Conservation (phyloP, 2,888 invertebrate genomes). For the Drosophila histrio region DNA sequence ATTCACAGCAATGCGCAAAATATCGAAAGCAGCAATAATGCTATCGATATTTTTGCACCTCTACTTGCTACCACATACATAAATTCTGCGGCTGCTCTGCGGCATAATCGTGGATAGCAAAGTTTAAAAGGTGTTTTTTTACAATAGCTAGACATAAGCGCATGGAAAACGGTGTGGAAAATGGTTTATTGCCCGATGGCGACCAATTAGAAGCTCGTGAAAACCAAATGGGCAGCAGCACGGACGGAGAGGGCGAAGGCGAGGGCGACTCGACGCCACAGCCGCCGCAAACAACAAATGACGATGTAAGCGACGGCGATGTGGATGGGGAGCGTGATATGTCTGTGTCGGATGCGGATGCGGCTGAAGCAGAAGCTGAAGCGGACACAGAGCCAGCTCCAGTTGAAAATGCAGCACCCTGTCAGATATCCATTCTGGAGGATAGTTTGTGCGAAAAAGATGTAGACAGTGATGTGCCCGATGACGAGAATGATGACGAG, state of each 20-base stretch:
- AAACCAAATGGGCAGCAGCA: conserved; percentile 63
- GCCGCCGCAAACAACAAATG: conserved; percentile 59
- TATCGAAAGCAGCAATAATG: background rate
- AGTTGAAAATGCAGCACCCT: conserved; percentile 31
- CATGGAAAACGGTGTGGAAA: conserved; percentile 77
- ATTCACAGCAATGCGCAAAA: too few species aligned
- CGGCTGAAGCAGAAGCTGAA: conserved; percentile 46
- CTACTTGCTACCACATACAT: conserved; percentile 61
- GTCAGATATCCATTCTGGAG: conserved; percentile 50
- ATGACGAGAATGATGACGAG: conserved; percentile 87
- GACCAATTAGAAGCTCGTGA: conserved; percentile 64
- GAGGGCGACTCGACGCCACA: conserved; percentile 56
- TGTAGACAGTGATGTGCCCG: conserved; percentile 85
- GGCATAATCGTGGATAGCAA: conserved; percentile 57
- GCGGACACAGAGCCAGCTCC: conserved; percentile 39
- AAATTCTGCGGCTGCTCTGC: conserved; percentile 73
- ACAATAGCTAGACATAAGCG: conserved; percentile 44
- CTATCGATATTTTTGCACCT: conserved; percentile 25
- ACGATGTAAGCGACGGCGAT: conserved; percentile 61
- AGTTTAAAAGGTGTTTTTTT: conserved; percentile 40
- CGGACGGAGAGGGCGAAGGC: conserved; percentile 59
- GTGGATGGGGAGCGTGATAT: conserved; percentile 57
- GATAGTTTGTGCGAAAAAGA: conserved; percentile 84
- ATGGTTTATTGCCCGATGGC: conserved; percentile 70
- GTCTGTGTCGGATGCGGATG: conserved; percentile 50